Evolutionary conservation across 2,113 vertebrate genomes (phyloP).

Genomic region (Chaetodon trifascialis): DNA sequence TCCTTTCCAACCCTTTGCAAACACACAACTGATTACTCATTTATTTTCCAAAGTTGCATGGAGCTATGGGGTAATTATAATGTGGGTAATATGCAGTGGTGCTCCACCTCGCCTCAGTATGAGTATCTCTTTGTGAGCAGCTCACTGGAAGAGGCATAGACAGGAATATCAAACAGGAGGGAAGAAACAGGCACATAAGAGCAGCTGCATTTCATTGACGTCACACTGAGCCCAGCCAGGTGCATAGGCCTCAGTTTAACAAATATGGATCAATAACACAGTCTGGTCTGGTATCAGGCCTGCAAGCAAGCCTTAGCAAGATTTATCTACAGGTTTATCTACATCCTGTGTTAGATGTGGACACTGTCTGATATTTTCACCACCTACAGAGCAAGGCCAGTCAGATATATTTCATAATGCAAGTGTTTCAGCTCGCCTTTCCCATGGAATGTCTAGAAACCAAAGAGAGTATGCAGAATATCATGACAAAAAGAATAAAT

Average conservation of each 20-base stretch:
- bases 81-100: conserved; percentile 36
- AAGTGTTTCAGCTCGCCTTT: not conserved
- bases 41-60: conserved; percentile 34
- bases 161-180: conserved; percentile 63
- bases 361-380: conserved; percentile 16
- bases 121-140: conserved; percentile 44
- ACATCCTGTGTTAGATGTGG: not conserved
- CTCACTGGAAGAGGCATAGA: conserved; percentile 47
- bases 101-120: conserved; percentile 39
- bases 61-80: conserved; percentile 45
- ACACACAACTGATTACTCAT: conserved; percentile 42
- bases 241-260: conserved; percentile 30
- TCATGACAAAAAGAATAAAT: too few relatives aligned
- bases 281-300: conserved; percentile 36
- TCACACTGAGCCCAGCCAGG: conserved; percentile 25
- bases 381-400: conserved; percentile 10
- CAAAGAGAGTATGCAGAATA: too few relatives aligned
- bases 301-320: not conserved
- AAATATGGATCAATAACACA: conserved; percentile 30
- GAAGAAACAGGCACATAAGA: conserved; percentile 41
- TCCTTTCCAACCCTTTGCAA: conserved; percentile 12
- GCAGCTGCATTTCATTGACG: conserved; percentile 55
- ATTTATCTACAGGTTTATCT: conserved; percentile 2
- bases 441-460: too few relatives aligned
- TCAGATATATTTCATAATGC: not conserved